These are phyloP conservation scores for Pseudopleuronectes americanus DNA, from an alignment of 2,797 vertebrate species.

Conservation along the genomic window DNA sequence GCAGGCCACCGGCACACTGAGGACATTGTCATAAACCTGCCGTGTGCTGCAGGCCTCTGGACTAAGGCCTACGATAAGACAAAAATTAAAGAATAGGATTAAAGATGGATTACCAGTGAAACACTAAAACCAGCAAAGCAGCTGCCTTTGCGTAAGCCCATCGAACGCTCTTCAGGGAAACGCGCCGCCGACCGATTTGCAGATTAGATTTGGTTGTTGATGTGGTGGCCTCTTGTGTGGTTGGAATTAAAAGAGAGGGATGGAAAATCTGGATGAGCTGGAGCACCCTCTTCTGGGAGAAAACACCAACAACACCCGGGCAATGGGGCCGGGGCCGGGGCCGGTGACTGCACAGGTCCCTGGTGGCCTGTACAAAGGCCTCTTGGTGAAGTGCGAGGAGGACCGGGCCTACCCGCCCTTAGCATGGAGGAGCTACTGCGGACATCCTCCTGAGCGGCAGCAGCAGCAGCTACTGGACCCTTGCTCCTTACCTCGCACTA, in stretches of 20 bases:
- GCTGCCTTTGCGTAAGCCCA: constrained; percentile 58
- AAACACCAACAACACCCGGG: constrained; percentile 57
- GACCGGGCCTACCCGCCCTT: constrained; percentile 76
- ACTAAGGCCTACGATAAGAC: constrained; percentile 48
- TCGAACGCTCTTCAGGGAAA: constrained; percentile 32
- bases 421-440: constrained; percentile 76
- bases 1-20: constrained; percentile 14
- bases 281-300: constrained; percentile 87
- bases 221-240: constrained; percentile 50
- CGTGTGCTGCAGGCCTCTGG: constrained; percentile 38
- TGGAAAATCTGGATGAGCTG: constrained; percentile 87
- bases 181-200: constrained; percentile 42
- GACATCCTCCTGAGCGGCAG: constrained; percentile 74
- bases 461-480: constrained; percentile 87
- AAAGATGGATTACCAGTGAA: constrained; percentile 74
- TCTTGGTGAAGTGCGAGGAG: constrained; percentile 82
- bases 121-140: constrained; percentile 56
- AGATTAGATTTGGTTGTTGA: constrained; percentile 63
- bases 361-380: constrained; percentile 70
- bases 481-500: constrained; percentile 80
- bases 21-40: constrained; percentile 47
- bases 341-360: constrained; percentile 47
- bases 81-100: constrained; percentile 76
- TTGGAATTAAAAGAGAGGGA: constrained; percentile 56
- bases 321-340: constrained; percentile 13